Evolutionary conservation across 2,113 vertebrate species (phyloP).

Genomic region (Poicephalus meyeri): DNA sequence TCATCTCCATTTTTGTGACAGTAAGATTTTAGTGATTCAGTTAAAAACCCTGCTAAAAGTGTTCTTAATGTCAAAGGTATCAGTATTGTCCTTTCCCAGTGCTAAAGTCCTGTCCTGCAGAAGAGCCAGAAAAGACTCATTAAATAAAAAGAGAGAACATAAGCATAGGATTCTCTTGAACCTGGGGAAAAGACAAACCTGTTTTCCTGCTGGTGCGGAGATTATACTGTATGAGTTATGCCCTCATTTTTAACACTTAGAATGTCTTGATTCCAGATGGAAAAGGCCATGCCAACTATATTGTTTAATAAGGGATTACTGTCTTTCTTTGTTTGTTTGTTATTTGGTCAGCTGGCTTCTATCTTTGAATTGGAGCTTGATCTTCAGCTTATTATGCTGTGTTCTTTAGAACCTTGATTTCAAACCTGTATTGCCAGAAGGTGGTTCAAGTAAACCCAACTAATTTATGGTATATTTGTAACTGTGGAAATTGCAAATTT

Average conservation of each 20-base stretch:
- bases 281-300: neutral
- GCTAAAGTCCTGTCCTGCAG: neutral
- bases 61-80: neutral
- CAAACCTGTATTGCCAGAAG: neutral
- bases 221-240: neutral
- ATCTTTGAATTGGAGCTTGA: neutral
- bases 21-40: neutral
- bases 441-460: fast-evolving
- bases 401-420: neutral
- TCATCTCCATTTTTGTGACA: neutral
- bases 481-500: neutral
- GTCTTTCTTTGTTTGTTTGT: neutral
- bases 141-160: neutral
- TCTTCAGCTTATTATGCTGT: neutral
- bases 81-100: neutral
- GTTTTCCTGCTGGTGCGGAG: neutral
- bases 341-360: neutral
- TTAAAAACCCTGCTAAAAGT: neutral
- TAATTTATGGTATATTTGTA: neutral
- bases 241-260: neutral
- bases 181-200: neutral
- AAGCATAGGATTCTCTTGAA: neutral
- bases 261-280: neutral
- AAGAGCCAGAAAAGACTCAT: neutral
- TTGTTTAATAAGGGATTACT: neutral